Evolutionary conservation across 2,113 vertebrate genomes (phyloP).

Genomic region (Ictidomys tridecemlineatus): DNA sequence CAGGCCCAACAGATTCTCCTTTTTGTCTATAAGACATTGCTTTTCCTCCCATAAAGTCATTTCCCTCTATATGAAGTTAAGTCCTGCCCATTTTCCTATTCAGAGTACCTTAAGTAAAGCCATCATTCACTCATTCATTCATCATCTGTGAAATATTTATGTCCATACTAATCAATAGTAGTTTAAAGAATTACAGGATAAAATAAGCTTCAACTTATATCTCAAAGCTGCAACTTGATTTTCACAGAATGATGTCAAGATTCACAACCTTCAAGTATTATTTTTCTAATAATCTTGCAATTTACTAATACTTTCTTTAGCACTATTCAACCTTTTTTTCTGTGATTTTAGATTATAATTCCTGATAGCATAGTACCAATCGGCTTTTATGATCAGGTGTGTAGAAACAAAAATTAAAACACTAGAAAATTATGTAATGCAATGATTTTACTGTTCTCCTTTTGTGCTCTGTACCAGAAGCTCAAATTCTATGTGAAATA

Average conservation of each 20-base stretch:
- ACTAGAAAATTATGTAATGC: not conserved
- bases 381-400: not conserved
- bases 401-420: not conserved
- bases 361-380: not conserved
- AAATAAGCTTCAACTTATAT: not conserved
- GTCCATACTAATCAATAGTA: not conserved
- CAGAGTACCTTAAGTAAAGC: not conserved
- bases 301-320: not conserved
- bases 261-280: not conserved
- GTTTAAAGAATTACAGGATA: not conserved
- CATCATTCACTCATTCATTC: not conserved
- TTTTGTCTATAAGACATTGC: not conserved
- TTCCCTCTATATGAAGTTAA: not conserved
- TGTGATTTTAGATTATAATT: not conserved
- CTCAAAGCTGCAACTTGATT: not conserved
- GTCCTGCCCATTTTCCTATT: not conserved
- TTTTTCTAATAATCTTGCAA: not conserved
- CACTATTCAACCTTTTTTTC: not conserved
- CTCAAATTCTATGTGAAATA: not conserved
- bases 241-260: not conserved
- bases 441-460: not conserved
- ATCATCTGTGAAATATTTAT: not conserved
- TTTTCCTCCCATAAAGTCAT: not conserved
- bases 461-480: not conserved
- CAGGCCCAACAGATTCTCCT: not conserved